These are phyloP conservation scores for Lycophotia porphyrea DNA, from an alignment of 2,888 invertebrate species.

Conservation along the genomic window DNA sequence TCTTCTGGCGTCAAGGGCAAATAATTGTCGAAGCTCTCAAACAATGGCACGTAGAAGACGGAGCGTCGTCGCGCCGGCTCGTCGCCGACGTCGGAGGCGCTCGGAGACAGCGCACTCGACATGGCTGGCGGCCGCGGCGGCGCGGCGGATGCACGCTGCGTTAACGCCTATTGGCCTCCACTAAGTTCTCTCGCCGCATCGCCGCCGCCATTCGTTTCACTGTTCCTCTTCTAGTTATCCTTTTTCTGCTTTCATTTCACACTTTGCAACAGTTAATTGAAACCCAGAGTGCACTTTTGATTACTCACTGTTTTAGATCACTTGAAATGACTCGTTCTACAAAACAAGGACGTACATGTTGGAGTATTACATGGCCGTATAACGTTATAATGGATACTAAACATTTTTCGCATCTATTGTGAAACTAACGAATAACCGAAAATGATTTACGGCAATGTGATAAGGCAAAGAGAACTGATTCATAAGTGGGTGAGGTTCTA, in stretches of 20 bases:
- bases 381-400: constrained; percentile 34
- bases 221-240: constrained; percentile 76
- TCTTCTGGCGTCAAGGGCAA: constrained; percentile 88
- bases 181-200: constrained; percentile 79
- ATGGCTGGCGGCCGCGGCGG: constrained; percentile 71
- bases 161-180: constrained; percentile 80
- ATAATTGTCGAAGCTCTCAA: constrained; percentile 91
- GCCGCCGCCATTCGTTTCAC: constrained; percentile 82
- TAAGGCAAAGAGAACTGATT: constrained; percentile 60
- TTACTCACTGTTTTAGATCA: constrained; percentile 61
- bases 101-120: constrained; percentile 83
- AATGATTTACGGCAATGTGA: constrained; percentile 46
- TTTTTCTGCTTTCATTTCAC: constrained; percentile 79
- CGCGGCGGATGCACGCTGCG: constrained; percentile 83
- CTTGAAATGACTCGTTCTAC: constrained; percentile 53
- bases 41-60: constrained; percentile 94
- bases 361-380: constrained; percentile 70
- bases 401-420: constrained; percentile 31
- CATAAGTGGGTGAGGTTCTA: constrained; percentile 65
- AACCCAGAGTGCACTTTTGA: constrained; percentile 65
- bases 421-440: constrained; percentile 39
- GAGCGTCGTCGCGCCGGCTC: constrained; percentile 92
- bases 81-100: constrained; percentile 82
- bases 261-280: constrained; percentile 75
- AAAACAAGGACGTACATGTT: constrained; percentile 67